Evolutionary conservation across 1,140 invertebrate species (phyloP).

Genomic region (Venustaconcha ellipsiformis): DNA sequence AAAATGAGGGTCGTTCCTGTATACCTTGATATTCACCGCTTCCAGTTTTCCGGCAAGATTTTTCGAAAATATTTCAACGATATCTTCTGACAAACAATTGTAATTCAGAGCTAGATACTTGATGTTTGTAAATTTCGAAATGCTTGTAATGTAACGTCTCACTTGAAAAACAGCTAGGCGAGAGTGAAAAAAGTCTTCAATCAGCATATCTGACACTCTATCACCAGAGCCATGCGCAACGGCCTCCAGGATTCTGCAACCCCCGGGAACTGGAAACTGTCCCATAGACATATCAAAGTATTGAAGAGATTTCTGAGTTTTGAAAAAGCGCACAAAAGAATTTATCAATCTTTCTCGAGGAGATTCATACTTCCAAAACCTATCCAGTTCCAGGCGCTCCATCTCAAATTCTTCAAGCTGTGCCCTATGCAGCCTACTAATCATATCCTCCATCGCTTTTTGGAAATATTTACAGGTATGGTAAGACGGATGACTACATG

Average conservation of each 20-base stretch:
- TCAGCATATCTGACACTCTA: slow-evolving; percentile 18
- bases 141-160: slow-evolving; percentile 24
- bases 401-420: slow-evolving; percentile 31
- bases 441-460: slow-evolving; percentile 30
- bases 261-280: slow-evolving; percentile 30
- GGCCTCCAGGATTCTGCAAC: slow-evolving; percentile 34
- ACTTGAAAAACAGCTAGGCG: slow-evolving; percentile 19
- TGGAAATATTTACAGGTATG: slow-evolving; percentile 35
- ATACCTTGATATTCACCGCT: slow-evolving; percentile 30
- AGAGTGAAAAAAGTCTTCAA: slow-evolving; percentile 38
- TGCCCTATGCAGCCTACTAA: slow-evolving; percentile 19
- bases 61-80: slow-evolving; percentile 30
- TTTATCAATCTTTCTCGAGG: slow-evolving; percentile 30
- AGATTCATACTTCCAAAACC: slow-evolving; percentile 39
- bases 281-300: slow-evolving; percentile 34
- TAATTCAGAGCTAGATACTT: slow-evolving; percentile 34
- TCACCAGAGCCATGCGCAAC: slow-evolving; percentile 21
- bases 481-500: slow-evolving; percentile 31
- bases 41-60: slow-evolving; percentile 25
- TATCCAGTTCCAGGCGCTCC: slow-evolving; percentile 24
- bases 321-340: slow-evolving; percentile 28
- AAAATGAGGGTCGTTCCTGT: slow-evolving; percentile 32
- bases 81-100: slow-evolving; percentile 33
- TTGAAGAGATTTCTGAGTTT: slow-evolving; percentile 23
- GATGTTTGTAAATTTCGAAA: slow-evolving; percentile 28